These are phyloP conservation scores for Sarcophaga subvicina DNA, from an alignment of 2,888 invertebrate species.

Conservation along the genomic window DNA sequence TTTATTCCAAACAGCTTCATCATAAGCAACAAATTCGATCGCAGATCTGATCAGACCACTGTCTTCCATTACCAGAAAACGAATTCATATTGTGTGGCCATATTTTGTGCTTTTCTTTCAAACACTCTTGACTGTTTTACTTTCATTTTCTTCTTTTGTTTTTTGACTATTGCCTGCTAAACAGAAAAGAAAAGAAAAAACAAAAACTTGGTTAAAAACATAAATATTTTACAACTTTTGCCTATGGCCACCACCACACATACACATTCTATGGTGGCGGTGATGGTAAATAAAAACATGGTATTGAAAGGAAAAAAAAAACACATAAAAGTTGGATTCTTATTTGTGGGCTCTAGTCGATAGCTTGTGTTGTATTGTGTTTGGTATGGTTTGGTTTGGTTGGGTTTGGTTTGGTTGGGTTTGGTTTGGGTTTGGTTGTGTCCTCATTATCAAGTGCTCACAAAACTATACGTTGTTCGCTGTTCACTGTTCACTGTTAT, in stretches of 20 bases:
- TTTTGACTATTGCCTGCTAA: neutral
- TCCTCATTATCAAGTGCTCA: constrained; percentile 9
- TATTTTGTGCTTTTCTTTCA: neutral
- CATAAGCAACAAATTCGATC: neutral
- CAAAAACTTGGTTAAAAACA: constrained; percentile 8
- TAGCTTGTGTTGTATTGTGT: neutral
- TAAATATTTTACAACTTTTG: constrained; percentile 55
- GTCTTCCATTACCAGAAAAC: neutral
- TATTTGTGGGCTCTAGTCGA: constrained; percentile 2
- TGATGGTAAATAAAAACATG: constrained; percentile 11
- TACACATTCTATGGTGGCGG: constrained; percentile 1
- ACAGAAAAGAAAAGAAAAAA: neutral
- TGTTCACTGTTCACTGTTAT: neutral
- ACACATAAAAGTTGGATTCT: constrained; percentile 52
- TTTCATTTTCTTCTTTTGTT: constrained; percentile 1
- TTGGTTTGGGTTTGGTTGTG: constrained; percentile 17
- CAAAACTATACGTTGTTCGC: constrained; percentile 2
- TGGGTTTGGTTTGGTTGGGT: neutral
- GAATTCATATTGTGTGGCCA: neutral
- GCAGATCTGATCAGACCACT: neutral
- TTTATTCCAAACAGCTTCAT: too few species aligned
- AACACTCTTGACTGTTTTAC: neutral
- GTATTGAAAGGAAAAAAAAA: constrained; percentile 25
- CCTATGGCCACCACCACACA: neutral
- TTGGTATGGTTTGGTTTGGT: constrained; percentile 19